Percentiles rank a stretch among this genome's conserved stretches.
phyloP scores from a whole-genome alignment of 1,140 invertebrate species.

The Lithobius niger region DNA sequence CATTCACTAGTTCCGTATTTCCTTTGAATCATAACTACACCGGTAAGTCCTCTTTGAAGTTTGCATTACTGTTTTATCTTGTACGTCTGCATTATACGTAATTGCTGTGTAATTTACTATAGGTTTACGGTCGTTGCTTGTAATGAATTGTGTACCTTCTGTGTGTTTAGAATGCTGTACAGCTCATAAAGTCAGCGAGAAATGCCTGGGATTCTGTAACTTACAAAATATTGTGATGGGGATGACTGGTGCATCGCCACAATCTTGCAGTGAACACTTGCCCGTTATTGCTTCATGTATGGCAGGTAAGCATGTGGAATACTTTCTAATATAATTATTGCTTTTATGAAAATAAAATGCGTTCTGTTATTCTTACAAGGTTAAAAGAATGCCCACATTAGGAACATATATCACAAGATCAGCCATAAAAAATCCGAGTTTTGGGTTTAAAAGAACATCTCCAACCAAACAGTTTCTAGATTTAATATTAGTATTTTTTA shows the following conservation, averaged over 20 bases:
- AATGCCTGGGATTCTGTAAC: constrained; percentile 63
- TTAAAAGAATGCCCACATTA: too few relatives aligned
- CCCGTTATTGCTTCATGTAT: constrained; percentile 53
- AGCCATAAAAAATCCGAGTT: too few relatives aligned
- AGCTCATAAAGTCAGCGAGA: constrained; percentile 45
- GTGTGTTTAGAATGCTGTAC: constrained; percentile 47
- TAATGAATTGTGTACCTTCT: background rate
- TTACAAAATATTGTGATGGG: constrained; percentile 67
- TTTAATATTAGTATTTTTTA: too few relatives aligned
- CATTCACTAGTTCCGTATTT: constrained; percentile 44
- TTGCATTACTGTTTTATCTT: constrained; percentile 13
- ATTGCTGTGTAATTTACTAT: background rate
- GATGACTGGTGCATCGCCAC: constrained; percentile 57
- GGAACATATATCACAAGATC: too few relatives aligned
- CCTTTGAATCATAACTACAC: constrained; percentile 22
- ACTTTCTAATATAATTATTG: background rate
- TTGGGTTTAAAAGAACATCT: too few relatives aligned
- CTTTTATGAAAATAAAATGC: background rate
- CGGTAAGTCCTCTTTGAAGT: background rate
- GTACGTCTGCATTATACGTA: constrained; percentile 3
- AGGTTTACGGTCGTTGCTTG: background rate
- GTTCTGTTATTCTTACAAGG: background rate
- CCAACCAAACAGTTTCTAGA: too few relatives aligned
- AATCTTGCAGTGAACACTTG: constrained; percentile 60
- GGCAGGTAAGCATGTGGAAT: constrained; percentile 31